Percentiles rank a stretch among this genome's conserved stretches.
Conservation (phyloP, 2,797 vertebrate species). For the Emydoidea blandingii region DNA sequence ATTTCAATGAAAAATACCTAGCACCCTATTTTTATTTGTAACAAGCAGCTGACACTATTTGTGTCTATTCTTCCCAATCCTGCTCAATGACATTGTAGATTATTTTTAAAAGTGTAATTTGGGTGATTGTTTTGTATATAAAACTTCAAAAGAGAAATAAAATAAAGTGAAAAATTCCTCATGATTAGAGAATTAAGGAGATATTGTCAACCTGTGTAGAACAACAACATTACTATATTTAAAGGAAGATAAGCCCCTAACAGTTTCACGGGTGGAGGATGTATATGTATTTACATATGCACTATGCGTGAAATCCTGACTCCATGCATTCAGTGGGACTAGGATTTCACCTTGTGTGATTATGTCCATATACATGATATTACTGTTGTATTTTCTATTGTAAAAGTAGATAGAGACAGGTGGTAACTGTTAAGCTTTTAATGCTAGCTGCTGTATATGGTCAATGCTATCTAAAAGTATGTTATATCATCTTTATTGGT, state of each 20-base stretch:
- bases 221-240: neutral
- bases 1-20: neutral
- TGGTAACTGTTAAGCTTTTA: neutral
- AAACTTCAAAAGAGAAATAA: neutral
- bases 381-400: neutral
- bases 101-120: neutral
- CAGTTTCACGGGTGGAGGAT: neutral
- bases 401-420: neutral
- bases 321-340: neutral
- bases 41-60: neutral
- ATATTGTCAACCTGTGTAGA: neutral
- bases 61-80: neutral
- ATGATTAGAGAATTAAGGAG: neutral
- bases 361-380: neutral
- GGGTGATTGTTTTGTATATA: neutral
- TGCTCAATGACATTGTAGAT: neutral
- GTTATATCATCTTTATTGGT: neutral
- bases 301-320: accelerated
- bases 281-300: neutral
- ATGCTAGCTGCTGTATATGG: neutral
- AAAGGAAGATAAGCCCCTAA: neutral
- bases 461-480: neutral
- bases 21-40: neutral
- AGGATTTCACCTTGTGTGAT: neutral
- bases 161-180: neutral